Evolutionary conservation across 2,113 vertebrate genomes (phyloP).

Genomic region (Brevimyrus niger): DNA sequence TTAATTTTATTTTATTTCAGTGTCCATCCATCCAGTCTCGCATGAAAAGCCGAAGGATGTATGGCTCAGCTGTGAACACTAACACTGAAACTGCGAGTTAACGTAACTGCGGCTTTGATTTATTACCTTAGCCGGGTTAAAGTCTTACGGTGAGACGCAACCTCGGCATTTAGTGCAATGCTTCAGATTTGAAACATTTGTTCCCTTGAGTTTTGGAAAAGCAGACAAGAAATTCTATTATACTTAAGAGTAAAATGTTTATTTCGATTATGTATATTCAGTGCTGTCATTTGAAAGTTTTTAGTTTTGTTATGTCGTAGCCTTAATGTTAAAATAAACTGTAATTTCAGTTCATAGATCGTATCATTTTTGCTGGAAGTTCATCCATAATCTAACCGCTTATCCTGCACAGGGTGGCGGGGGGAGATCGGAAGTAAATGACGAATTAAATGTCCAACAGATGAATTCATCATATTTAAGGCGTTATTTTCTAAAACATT

Average conservation of each 20-base stretch:
- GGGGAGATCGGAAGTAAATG: neutral
- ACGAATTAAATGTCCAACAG: neutral
- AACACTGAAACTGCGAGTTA: neutral
- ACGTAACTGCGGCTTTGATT: neutral
- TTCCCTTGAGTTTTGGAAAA: neutral
- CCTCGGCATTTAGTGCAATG: neutral
- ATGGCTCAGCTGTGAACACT: neutral
- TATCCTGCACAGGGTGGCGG: neutral
- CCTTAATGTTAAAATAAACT: neutral
- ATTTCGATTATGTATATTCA: neutral
- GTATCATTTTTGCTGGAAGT: neutral
- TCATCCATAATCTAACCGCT: neutral
- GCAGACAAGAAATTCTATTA: neutral
- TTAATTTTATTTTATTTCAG: slow-evolving; percentile 36
- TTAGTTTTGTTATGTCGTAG: neutral
- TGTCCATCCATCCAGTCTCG: slow-evolving; percentile 1
- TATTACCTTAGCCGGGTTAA: neutral
- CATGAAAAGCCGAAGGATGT: neutral
- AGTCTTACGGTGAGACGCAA: neutral
- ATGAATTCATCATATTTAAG: neutral
- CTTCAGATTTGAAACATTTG: neutral
- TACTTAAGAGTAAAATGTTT: neutral
- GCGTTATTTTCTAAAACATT: neutral
- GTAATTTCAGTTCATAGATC: neutral
- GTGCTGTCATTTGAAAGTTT: neutral